Base-by-base conservation (phyloP, 2,888 invertebrate genomes). In the Phyllotreta striolata region DNA sequence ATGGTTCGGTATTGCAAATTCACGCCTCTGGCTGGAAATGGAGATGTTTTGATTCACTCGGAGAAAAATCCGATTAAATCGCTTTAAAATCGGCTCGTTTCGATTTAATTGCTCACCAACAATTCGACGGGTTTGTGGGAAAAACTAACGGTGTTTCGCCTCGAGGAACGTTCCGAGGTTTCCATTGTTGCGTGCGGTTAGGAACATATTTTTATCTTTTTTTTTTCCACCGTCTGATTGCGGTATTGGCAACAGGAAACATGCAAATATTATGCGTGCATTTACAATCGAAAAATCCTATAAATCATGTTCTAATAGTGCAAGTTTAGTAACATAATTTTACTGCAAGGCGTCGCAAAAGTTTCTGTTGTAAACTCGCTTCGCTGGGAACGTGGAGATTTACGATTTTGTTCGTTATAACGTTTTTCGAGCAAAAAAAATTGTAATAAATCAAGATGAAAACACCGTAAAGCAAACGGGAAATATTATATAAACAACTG, bases 91-190 rank as follows among this genome's bases (percentile, higher is more conserved):
- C 13, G 52, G 37, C 51, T 59, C 24, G 13, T 37, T 59, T 58
- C 38, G 13, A 37, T 52, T 52, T 52, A 52, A 49, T 49, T 49
- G n/a, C 49, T 35, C 10, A 9, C 37, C 47, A 57, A 57, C 14
- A 47, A 57, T 57, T 57, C 39, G 7, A 24, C 24, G 24, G 12
- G 49, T 41, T 43, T 59, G 59, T 59, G 59, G 59, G 52, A 59
- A 59, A n/a, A 59, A 52, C 34, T 57, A 63, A 63, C 62, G 47
- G 62, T 63, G 52, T 43, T 52, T 39, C 9, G 6, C 13, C 13
- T 38, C 39, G 43, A 58, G 58, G 58, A 47, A 57, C 39, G 57
- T 58, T 49, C 34, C 49, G 39, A 57, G 24, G 57, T 58, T 49
- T 39, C 49, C 14, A 58, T 58, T 58, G 58, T 58, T 58, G 40